Evolutionary conservation across 30 jellyfish, hydroid and myxozoan genomes (phyloP), one percentile per base, ranked within the genome.

Genomic region (Turritopsis rubra): DNA sequence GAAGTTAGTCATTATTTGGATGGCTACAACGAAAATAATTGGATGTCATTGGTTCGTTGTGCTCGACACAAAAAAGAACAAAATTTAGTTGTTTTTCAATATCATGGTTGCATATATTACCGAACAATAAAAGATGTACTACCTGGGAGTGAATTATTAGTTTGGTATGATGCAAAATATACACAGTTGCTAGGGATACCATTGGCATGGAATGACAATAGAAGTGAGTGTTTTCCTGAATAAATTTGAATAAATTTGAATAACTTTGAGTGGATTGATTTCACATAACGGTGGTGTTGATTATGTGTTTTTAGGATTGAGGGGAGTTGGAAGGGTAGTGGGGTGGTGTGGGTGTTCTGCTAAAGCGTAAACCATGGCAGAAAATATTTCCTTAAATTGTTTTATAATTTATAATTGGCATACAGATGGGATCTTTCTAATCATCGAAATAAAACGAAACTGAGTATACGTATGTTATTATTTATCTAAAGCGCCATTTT

Each of bases 11-110:
- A 92, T 79, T 92, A 87, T 75, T 90, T 92, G 22, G 98, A 92
- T 85, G 98, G 98, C 41, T 75, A 31, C 65, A 85, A 80, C 73
- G 95, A 80, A 53, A 81, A 84, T 71, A 92, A 89, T 29, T 92
- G 98, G 98, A 92, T 92, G 98, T 66, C 96, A 54, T 92, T 84
- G 73, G 98, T 92, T 18, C 88, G 87, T 27, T 92, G 98, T 73
- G 98, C 98, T 13, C 75, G 98, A 29, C 93, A 92, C 65, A 88
- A 92, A 75, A 84, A 82, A 71, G 98, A 92, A 52, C 98, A 92
- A 78, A 92, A 92, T 73, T 80, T 92, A 89, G 98, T 88, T 28
- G 98, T 92, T 23, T 92, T 92, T 80, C 98, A 92, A 79, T 92
- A 92, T 79, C 98, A 92, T 52, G 98, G 98, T 72, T 87, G 96